Evolutionary conservation across 2,888 invertebrate species (phyloP), one percentile per base, ranked within the genome.

Genomic region (Plemyria rubiginata): DNA sequence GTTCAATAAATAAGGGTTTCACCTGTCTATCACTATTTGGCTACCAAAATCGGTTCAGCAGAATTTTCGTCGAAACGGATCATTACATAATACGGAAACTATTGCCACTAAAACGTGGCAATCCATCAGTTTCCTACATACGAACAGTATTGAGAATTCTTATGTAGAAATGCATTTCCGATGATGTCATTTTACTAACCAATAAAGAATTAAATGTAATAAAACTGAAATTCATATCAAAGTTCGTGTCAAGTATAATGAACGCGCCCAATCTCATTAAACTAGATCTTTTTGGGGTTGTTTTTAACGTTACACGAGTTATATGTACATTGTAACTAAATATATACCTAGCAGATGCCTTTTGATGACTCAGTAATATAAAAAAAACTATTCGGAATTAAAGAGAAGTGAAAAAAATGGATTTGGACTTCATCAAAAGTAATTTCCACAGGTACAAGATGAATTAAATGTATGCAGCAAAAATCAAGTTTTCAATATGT

Each of bases 121-220:
- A n/a, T 22, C 12, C 38, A 2, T 7, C 8, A 11, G 32, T 48
- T 53, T 54, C 68, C 58, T 68, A 58, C 22, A 51, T 32, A 60
- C 50, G 54, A 65, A 15, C 67, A 62, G 63, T 62, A 69, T 49
- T 71, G 71, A 71, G 71, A 71, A 70, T 71, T 70, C 71, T 65
- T 70, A 66, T 51, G 36, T 67, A 71, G 66, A 71, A 71, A 71
- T 70, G 70, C 70, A 56, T 1, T 16, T 29, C 13, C 56, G 65
- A 48, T 46, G 60, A 65, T 57, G 65, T 65, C 65, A 60, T 51
- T 57, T 38, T 22, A 58, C 11, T 52, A 46, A 28, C 12, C 4
- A n/a, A 32, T 22, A 36, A 16, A 54, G 15, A 16, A 45, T 15
- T 32, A 3, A 38, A 38, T 43, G 15, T 13, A 15, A 7, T 8